Evolutionary conservation across 2,797 vertebrate species (phyloP).

Genomic region (Fratercula arctica): DNA sequence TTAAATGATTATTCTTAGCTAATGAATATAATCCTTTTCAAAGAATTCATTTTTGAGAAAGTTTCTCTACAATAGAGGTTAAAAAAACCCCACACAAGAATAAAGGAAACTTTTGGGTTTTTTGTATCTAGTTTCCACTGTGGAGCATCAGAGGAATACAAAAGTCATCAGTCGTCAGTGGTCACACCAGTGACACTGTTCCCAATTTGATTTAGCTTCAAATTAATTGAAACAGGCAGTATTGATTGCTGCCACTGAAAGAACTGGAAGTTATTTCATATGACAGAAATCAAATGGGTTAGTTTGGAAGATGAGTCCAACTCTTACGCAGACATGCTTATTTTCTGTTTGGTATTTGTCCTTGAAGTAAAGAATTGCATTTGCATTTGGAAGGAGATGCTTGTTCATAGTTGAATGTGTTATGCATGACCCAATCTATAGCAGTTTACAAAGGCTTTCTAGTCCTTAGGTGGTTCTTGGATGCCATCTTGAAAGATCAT

Average conservation of each 20-base stretch:
- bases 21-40: neutral
- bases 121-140: neutral
- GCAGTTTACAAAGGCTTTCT: neutral
- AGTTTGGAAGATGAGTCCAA: neutral
- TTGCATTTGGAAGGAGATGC: neutral
- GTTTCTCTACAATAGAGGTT: neutral
- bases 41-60: neutral
- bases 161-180: neutral
- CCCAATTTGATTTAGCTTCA: neutral
- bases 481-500: neutral
- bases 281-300: neutral
- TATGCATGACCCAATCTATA: neutral
- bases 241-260: neutral
- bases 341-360: neutral
- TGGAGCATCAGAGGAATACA: neutral
- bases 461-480: neutral
- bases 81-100: neutral
- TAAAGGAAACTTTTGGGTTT: neutral
- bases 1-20: neutral
- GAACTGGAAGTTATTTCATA: neutral
- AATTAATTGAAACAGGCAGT: constrained; percentile 6
- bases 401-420: neutral
- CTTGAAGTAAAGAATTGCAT: neutral
- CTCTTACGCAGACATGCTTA: neutral
- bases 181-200: neutral